Conservation (phyloP, 1,140 invertebrate genomes). For the Euura lappo region DNA sequence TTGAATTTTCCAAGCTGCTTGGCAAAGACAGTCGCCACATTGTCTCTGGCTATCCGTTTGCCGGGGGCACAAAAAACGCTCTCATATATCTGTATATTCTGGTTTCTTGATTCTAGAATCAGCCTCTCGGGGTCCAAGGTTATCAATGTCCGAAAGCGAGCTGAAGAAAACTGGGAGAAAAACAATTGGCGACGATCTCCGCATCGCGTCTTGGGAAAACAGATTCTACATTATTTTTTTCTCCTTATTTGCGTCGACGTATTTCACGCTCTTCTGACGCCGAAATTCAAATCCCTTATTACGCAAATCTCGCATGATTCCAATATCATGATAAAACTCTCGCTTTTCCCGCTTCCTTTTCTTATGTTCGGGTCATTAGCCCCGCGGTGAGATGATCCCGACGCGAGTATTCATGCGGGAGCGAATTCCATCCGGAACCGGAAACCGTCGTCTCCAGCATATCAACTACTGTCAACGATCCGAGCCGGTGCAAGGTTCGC, state of each 20-base stretch:
- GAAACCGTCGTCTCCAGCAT: neutral
- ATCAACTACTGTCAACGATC: neutral
- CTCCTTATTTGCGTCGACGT: too few relatives aligned
- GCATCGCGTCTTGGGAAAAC: too few relatives aligned
- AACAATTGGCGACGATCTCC: too few relatives aligned
- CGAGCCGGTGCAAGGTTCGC: neutral
- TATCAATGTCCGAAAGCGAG: neutral
- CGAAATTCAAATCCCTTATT: too few relatives aligned
- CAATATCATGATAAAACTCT: too few relatives aligned
- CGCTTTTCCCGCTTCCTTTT: too few relatives aligned
- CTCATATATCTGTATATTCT: neutral
- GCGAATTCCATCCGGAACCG: neutral
- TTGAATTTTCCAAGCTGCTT: slow-evolving; percentile 40
- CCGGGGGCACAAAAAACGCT: neutral
- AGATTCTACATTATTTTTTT: too few relatives aligned
- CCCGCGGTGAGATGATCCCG: neutral
- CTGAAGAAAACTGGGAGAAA: too few relatives aligned
- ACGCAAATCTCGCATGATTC: too few relatives aligned
- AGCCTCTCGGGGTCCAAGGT: neutral
- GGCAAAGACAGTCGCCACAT: slow-evolving; percentile 36
- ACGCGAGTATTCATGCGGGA: neutral
- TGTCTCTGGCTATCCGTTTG: slow-evolving; percentile 26
- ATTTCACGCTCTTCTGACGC: too few relatives aligned
- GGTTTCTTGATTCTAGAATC: neutral
- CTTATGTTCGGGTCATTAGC: too few relatives aligned